Percentiles rank a stretch among this genome's conserved stretches.
These are phyloP conservation scores for Meandrusa payeni DNA, from an alignment of 2,888 invertebrate species.

Conservation along the genomic window DNA sequence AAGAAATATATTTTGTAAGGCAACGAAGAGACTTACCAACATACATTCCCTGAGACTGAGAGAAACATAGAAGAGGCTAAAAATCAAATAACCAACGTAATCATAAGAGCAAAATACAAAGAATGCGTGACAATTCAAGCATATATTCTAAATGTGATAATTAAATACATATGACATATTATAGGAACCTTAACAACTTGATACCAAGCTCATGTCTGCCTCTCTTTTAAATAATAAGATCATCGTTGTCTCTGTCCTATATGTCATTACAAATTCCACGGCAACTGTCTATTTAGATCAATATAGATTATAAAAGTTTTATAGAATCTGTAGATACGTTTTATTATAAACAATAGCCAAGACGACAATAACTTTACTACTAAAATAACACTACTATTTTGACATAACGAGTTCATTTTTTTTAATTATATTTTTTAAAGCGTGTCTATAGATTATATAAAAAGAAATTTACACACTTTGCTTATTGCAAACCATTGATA, in stretches of 20 bases:
- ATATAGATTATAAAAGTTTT: slow-evolving; percentile 2
- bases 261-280: neutral
- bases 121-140: slow-evolving; percentile 31
- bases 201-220: slow-evolving; percentile 52
- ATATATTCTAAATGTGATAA: slow-evolving; percentile 43
- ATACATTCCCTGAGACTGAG: slow-evolving; percentile 79
- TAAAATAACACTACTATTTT: neutral
- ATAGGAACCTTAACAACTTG: slow-evolving; percentile 38
- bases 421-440: neutral
- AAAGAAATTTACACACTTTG: no score
- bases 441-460: slow-evolving; percentile 8
- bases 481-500: neutral
- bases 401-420: no score
- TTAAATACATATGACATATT: slow-evolving; percentile 43
- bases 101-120: slow-evolving; percentile 45
- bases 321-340: slow-evolving; percentile 8
- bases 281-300: neutral
- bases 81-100: slow-evolving; percentile 56
- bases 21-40: slow-evolving; percentile 79
- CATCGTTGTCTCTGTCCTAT: slow-evolving; percentile 53
- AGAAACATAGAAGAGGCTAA: slow-evolving; percentile 64
- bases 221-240: slow-evolving; percentile 48
- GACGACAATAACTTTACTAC: slow-evolving; percentile 14
- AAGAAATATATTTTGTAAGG: slow-evolving; percentile 70
- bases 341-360: slow-evolving; percentile 1